Conservation (phyloP, 2,113 vertebrate species). For the Petroica traversi region DNA sequence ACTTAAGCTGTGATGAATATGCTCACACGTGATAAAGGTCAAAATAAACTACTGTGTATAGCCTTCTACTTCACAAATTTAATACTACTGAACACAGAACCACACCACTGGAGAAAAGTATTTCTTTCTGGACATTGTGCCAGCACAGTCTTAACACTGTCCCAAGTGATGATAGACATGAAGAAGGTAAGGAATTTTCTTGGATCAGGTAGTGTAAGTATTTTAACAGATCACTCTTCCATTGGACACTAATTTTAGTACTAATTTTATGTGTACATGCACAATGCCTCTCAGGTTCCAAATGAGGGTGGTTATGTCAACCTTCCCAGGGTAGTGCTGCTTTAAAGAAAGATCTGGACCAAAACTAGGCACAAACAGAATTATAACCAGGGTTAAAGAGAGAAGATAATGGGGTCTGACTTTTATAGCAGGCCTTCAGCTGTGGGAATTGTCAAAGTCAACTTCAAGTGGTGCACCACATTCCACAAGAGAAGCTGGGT, state of each 20-base stretch:
- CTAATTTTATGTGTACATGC: not conserved
- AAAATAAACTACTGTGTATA: not conserved
- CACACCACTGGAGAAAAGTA: not conserved
- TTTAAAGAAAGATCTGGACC: not conserved
- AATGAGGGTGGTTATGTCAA: not conserved
- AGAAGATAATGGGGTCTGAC: not conserved
- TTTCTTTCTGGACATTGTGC: not conserved
- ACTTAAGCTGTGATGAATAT: not conserved
- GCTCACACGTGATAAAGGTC: not conserved
- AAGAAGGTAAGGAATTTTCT: not conserved
- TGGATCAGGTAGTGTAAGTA: not conserved
- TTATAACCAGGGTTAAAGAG: not conserved
- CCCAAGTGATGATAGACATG: not conserved
- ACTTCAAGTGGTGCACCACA: not conserved
- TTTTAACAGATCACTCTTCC: not conserved
- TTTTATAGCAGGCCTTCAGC: not conserved
- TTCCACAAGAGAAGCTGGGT: not conserved
- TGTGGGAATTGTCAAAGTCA: not conserved
- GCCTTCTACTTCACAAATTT: not conserved
- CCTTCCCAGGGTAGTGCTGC: not conserved
- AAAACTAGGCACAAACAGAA: not conserved
- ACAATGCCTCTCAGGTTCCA: not conserved
- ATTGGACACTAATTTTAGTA: not conserved
- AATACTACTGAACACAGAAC: not conserved
- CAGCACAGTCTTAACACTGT: not conserved